Evolutionary conservation across 2,797 vertebrate genomes (phyloP).

Genomic region (Smutsia gigantea): DNA sequence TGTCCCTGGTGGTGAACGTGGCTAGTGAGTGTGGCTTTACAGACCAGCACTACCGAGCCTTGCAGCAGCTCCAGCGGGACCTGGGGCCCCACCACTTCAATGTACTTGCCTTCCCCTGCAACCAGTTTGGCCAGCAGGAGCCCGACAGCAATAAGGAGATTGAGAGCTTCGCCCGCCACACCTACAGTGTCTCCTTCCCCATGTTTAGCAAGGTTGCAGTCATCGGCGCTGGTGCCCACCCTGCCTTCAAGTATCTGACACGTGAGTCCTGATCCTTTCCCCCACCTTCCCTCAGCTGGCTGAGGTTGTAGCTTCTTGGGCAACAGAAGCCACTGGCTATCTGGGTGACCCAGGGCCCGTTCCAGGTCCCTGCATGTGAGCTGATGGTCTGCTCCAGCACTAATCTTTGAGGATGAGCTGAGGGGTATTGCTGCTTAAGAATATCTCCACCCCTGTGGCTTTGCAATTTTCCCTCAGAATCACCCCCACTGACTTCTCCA

Average conservation of each 20-base stretch:
- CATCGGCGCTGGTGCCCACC: constrained; percentile 92
- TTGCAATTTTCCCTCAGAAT: background rate
- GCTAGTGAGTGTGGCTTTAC: constrained; percentile 98
- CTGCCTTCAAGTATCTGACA: constrained; percentile 93
- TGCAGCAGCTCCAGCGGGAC: constrained; percentile 95
- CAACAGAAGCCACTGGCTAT: background rate
- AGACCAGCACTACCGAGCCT: constrained; percentile 93
- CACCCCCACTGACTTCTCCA: background rate
- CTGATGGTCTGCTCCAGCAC: background rate
- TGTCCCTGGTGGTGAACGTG: constrained; percentile 96
- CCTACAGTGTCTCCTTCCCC: constrained; percentile 94
- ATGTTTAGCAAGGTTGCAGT: constrained; percentile 97
- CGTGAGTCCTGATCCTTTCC: constrained; percentile 87
- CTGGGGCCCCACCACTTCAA: constrained; percentile 96
- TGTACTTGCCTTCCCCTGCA: constrained; percentile 97
- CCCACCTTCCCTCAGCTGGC: background rate
- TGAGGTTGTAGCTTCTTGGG: background rate
- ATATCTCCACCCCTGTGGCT: background rate
- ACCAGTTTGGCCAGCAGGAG: constrained; percentile 98
- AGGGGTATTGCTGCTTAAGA: constrained; percentile 2
- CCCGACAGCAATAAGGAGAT: constrained; percentile 96
- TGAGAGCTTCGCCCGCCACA: constrained; percentile 93
- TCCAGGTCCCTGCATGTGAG: background rate
- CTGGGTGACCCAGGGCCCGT: background rate
- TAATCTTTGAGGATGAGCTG: background rate